Conservation (phyloP, 2,888 invertebrate species). For the Vanessa cardui region DNA sequence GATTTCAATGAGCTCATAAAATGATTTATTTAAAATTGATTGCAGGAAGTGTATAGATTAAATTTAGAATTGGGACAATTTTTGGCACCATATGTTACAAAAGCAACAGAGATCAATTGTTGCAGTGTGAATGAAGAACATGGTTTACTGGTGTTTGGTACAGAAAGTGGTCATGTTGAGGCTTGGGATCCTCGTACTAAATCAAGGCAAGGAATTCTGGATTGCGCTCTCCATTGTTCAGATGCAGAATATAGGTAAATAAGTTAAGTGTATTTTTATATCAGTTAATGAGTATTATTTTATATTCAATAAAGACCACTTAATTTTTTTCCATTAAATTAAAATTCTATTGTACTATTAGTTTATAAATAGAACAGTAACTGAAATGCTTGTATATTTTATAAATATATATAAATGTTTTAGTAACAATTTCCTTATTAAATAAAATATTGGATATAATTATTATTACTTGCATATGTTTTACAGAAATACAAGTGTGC, state of each 20-base stretch:
- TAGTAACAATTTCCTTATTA: slow-evolving; percentile 2
- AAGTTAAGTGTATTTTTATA: too few relatives aligned
- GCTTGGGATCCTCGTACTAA: slow-evolving; percentile 97
- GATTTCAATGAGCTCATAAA: not conserved
- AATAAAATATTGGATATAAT: not conserved
- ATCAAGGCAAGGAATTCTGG: slow-evolving; percentile 89
- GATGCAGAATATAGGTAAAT: slow-evolving; percentile 75
- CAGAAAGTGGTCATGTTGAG: slow-evolving; percentile 95
- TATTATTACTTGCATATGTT: slow-evolving; percentile 28
- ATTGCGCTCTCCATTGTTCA: slow-evolving; percentile 88
- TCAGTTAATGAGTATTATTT: too few relatives aligned
- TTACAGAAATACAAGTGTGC: slow-evolving; percentile 85
- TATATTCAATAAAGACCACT: too few relatives aligned
- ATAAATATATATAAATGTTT: not conserved
- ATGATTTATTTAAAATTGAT: slow-evolving; percentile 25
- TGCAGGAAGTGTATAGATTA: slow-evolving; percentile 95
- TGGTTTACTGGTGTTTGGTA: slow-evolving; percentile 93
- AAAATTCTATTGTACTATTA: not conserved
- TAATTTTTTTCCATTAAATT: too few relatives aligned
- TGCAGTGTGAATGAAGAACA: slow-evolving; percentile 94
- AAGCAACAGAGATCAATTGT: slow-evolving; percentile 89
- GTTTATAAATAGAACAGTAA: too few relatives aligned
- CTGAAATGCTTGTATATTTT: not conserved
- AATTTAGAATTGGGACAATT: slow-evolving; percentile 98
- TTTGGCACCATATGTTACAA: slow-evolving; percentile 90